phyloP scores from a whole-genome alignment of 92 coral and sea anemone genomes.

The Epizoanthus rinbou region DNA sequence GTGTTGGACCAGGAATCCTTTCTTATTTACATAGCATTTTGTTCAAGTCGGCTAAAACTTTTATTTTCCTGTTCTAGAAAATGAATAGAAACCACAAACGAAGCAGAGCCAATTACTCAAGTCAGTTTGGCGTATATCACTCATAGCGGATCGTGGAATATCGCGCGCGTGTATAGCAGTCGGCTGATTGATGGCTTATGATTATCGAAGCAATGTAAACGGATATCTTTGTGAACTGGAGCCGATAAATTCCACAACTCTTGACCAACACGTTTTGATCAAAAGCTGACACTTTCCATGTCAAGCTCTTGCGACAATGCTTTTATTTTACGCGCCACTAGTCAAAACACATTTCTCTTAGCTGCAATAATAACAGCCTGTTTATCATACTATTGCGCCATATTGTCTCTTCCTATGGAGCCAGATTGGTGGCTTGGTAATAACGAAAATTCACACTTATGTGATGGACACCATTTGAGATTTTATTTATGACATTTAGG shows the following conservation, averaged over 20 bases:
- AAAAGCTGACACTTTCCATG: constrained; percentile 29
- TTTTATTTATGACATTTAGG: background rate
- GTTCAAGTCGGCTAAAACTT: constrained; percentile 55
- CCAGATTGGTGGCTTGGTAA: background rate
- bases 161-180: constrained; percentile 1
- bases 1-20: constrained; percentile 57
- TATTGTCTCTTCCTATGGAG: background rate
- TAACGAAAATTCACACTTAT: constrained; percentile 18
- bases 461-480: background rate
- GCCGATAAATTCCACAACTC: constrained; percentile 36
- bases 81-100: constrained; percentile 39
- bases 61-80: constrained; percentile 61
- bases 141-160: constrained; percentile 36
- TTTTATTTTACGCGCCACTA: constrained; percentile 18
- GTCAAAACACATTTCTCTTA: constrained; percentile 30
- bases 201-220: constrained; percentile 14
- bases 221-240: constrained; percentile 33
- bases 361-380: constrained; percentile 2
- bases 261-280: constrained; percentile 31
- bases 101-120: constrained; percentile 26
- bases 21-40: constrained; percentile 78
- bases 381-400: background rate
- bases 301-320: constrained; percentile 4
- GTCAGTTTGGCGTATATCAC: constrained; percentile 37
- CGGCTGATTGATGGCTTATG: constrained; percentile 25